Evolutionary conservation across 2,888 invertebrate genomes (phyloP).

Genomic region (Deilephila elpenor): DNA sequence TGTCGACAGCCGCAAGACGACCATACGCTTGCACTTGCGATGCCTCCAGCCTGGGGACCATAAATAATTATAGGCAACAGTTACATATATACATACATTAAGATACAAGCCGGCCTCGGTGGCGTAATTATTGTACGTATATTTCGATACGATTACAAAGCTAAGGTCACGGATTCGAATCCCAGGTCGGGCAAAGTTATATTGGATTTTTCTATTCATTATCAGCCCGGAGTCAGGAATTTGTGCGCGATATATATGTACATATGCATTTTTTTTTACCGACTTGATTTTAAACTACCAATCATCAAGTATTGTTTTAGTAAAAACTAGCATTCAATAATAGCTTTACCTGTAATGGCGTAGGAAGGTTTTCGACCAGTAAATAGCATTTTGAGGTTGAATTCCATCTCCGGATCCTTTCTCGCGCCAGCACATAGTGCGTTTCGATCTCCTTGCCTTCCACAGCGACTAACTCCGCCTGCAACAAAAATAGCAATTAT

Average conservation of each 20-base stretch:
- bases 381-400: conserved; percentile 88
- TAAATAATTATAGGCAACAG: neutral
- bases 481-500: conserved; percentile 49
- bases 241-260: too few species aligned
- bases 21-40: conserved; percentile 86
- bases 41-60: conserved; percentile 83
- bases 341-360: conserved; percentile 84
- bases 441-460: conserved; percentile 89
- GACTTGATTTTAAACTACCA: too few species aligned
- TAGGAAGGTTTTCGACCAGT: conserved; percentile 86
- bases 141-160: too few species aligned
- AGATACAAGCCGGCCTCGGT: too few species aligned
- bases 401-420: conserved; percentile 87
- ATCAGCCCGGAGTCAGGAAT: too few species aligned
- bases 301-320: too few species aligned
- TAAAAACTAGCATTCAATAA: neutral
- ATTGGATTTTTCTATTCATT: too few species aligned
- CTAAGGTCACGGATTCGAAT: too few species aligned
- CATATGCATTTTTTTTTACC: too few species aligned
- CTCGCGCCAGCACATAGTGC: conserved; percentile 87
- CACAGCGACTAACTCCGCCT: conserved; percentile 88
- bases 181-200: too few species aligned
- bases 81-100: too few species aligned
- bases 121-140: too few species aligned
- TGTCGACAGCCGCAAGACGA: conserved; percentile 88